These are phyloP conservation scores for Tamandua tetradactyla DNA, from an alignment of 2,797 vertebrate genomes.

Conservation along the genomic window DNA sequence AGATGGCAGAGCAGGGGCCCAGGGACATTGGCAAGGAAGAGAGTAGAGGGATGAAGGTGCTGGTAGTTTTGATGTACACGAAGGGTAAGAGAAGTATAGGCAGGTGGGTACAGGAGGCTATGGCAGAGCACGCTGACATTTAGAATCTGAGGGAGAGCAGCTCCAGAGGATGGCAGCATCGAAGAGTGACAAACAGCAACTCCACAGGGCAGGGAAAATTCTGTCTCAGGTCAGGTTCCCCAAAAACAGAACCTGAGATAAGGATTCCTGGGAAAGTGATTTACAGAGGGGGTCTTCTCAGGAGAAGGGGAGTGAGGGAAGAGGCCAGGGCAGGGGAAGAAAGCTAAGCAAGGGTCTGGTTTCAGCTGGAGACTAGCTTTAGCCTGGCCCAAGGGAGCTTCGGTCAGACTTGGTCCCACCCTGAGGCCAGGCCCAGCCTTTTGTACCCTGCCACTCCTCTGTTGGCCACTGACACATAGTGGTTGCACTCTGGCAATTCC, in stretches of 20 bases:
- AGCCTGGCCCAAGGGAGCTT: no score
- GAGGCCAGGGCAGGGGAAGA: background rate
- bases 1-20: background rate
- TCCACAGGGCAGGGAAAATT: background rate
- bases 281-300: background rate
- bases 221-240: background rate
- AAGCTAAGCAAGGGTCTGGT: background rate
- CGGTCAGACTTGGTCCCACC: no score
- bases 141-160: background rate
- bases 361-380: no score
- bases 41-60: background rate
- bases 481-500: no score
- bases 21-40: background rate
- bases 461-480: no score
- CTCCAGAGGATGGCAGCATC: background rate
- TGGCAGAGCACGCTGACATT: background rate
- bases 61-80: no score
- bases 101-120: background rate
- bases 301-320: background rate
- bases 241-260: background rate
- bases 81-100: accelerated
- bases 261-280: no score
- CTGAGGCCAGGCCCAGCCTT: no score
- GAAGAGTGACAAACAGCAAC: background rate
- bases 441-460: no score